Percentiles rank a stretch among this genome's conserved stretches.
Conservation (phyloP, 1,140 invertebrate genomes). For the Condylostylus longicornis region DNA sequence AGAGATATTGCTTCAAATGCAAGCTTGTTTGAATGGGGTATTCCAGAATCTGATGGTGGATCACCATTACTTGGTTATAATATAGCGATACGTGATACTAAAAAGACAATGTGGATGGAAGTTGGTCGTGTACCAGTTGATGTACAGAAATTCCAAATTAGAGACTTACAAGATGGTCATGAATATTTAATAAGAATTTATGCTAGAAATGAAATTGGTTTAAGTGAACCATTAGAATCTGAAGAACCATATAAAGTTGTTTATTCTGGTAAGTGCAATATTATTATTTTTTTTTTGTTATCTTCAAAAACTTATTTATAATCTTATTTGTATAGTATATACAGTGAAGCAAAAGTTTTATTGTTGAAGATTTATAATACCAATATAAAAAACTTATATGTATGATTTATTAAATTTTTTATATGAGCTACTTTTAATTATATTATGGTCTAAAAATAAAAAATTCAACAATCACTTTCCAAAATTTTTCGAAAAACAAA, state of each 20-base stretch:
- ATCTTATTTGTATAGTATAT: too few species aligned
- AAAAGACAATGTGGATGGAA: conserved; percentile 93
- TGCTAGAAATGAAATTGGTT: conserved; percentile 87
- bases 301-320: background rate
- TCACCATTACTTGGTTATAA: conserved; percentile 81
- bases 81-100: conserved; percentile 79
- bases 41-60: conserved; percentile 85
- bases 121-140: conserved; percentile 71
- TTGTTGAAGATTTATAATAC: too few species aligned
- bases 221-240: conserved; percentile 84
- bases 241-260: conserved; percentile 81
- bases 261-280: conserved; percentile 58
- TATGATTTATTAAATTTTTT: too few species aligned
- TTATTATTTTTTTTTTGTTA: too few species aligned
- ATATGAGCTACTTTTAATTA: too few species aligned
- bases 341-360: too few species aligned
- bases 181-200: conserved; percentile 81
- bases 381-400: too few species aligned
- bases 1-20: conserved; percentile 66
- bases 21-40: conserved; percentile 81
- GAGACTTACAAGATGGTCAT: conserved; percentile 75
- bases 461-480: too few species aligned
- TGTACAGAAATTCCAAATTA: conserved; percentile 67
- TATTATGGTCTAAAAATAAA: too few species aligned
- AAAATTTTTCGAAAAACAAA: too few species aligned